Conservation (phyloP, 2,888 invertebrate species). For the Strigamia transsilvanica region DNA sequence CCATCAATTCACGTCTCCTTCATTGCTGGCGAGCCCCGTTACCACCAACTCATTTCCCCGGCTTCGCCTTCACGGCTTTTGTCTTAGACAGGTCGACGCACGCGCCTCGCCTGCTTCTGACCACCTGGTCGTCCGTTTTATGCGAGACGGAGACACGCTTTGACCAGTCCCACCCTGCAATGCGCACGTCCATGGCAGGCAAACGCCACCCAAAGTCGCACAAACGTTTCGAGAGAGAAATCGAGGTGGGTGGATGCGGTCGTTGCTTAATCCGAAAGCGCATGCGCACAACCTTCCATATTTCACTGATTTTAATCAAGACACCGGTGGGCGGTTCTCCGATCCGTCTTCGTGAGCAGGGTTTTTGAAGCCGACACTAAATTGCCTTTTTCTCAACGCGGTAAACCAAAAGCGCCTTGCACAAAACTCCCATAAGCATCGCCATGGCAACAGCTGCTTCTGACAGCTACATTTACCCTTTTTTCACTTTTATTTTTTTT, state of each 20-base stretch:
- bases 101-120: slow-evolving; percentile 19
- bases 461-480: slow-evolving; percentile 1
- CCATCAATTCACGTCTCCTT: slow-evolving; percentile 29
- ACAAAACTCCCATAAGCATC: slow-evolving; percentile 38
- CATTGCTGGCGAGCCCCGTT: slow-evolving; percentile 6
- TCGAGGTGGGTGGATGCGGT: neutral
- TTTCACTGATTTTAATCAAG: slow-evolving; percentile 43
- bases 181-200: slow-evolving; percentile 30
- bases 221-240: neutral
- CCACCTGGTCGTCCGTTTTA: slow-evolving; percentile 35
- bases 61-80: neutral
- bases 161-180: slow-evolving; percentile 28
- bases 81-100: slow-evolving; percentile 18
- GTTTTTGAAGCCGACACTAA: slow-evolving; percentile 39
- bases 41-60: neutral
- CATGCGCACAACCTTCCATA: neutral
- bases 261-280: slow-evolving; percentile 6
- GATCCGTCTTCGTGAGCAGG: slow-evolving; percentile 29
- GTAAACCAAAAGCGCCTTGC: slow-evolving; percentile 36
- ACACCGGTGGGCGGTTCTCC: slow-evolving; percentile 41
- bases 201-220: neutral
- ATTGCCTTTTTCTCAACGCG: slow-evolving; percentile 41
- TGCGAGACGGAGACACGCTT: slow-evolving; percentile 38
- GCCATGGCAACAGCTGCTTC: slow-evolving; percentile 19
- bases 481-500: neutral